Evolutionary conservation across 2,113 vertebrate species (phyloP).

Genomic region (Tonatia bakeri): DNA sequence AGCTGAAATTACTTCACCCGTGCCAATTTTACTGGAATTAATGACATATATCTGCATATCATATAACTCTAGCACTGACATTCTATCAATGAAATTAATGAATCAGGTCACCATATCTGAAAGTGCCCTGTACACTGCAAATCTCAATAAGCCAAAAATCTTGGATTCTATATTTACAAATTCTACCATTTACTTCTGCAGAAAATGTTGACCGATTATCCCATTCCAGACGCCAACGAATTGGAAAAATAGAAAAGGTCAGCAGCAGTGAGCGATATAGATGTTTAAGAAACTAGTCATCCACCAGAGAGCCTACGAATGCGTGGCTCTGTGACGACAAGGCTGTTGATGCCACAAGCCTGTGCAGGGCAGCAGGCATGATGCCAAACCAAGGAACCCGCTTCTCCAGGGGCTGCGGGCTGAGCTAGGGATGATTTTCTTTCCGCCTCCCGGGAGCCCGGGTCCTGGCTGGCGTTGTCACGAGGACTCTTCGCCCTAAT

Average conservation of each 20-base stretch:
- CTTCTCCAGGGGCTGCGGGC: not conserved
- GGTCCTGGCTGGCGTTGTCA: not conserved
- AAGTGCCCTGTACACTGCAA: not conserved
- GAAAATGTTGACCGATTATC: not conserved
- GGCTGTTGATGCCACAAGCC: constrained; percentile 24
- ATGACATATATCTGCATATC: not conserved
- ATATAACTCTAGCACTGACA: not conserved
- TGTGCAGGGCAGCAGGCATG: not conserved
- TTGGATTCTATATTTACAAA: not conserved
- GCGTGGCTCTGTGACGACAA: not conserved
- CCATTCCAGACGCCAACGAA: not conserved
- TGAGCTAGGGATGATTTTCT: not conserved
- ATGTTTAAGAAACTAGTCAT: constrained; percentile 46
- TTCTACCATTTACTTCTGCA: not conserved
- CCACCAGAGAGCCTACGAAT: not conserved
- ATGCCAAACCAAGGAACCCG: not conserved
- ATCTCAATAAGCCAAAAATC: not conserved
- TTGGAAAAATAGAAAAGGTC: not conserved
- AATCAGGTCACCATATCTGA: not conserved
- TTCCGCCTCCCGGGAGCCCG: not conserved
- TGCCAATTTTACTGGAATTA: not conserved
- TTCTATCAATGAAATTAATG: not conserved
- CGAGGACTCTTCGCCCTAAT: constrained; percentile 27
- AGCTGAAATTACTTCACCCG: not conserved
- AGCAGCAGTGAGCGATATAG: not conserved